Percentiles rank a stretch among this genome's conserved stretches.
Evolutionary conservation across 2,888 invertebrate genomes (phyloP).

Genomic region (Scaeva pyrastri): DNA sequence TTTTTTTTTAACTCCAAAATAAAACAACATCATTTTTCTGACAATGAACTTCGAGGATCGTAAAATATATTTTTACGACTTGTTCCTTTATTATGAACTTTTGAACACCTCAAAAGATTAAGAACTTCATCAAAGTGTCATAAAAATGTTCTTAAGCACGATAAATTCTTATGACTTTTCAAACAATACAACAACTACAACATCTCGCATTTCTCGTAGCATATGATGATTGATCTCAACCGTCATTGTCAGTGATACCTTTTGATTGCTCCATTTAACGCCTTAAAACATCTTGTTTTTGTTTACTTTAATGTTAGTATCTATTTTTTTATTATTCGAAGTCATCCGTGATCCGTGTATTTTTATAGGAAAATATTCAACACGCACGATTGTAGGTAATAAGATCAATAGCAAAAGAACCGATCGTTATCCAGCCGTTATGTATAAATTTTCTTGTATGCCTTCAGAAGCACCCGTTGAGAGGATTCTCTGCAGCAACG

Average conservation of each 20-base stretch:
- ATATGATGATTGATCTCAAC: conserved; percentile 57
- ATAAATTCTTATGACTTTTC: conserved; percentile 34
- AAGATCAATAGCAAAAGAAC: conserved; percentile 65
- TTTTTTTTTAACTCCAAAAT: neutral
- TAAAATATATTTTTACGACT: conserved; percentile 38
- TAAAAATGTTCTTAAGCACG: conserved; percentile 33
- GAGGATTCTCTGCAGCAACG: conserved; percentile 37
- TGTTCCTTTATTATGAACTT: conserved; percentile 7
- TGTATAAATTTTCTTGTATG: too few relatives aligned
- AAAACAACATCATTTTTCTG: conserved; percentile 5
- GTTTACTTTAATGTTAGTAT: conserved; percentile 59
- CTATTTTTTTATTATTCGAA: conserved; percentile 24
- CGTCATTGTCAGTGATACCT: conserved; percentile 44
- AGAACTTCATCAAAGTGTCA: conserved; percentile 40
- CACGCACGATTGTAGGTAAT: conserved; percentile 40
- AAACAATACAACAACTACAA: neutral
- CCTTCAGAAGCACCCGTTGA: conserved; percentile 27
- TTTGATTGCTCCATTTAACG: conserved; percentile 36
- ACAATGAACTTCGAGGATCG: conserved; percentile 24
- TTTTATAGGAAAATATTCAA: conserved; percentile 23
- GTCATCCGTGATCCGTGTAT: neutral
- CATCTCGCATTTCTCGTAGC: neutral
- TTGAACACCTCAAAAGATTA: conserved; percentile 25
- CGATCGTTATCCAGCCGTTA: conserved; percentile 20
- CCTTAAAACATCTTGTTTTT: conserved; percentile 27